Percentiles rank a stretch among this genome's conserved stretches.
Evolutionary conservation across 2,797 vertebrate species (phyloP).

Genomic region (Eulemur coronatus): DNA sequence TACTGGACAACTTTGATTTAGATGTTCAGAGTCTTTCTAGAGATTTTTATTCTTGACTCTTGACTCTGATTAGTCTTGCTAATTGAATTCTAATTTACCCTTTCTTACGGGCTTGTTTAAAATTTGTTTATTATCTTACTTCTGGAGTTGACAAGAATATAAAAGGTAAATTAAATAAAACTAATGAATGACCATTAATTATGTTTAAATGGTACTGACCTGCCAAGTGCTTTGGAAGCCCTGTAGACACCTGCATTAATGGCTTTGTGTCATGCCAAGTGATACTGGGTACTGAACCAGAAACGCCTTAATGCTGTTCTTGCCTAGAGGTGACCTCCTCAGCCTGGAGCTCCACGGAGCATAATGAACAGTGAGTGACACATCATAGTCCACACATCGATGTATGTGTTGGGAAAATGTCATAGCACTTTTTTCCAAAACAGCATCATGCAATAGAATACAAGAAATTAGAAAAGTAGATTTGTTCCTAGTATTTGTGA

Average conservation of each 20-base stretch:
- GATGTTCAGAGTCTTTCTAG: not conserved
- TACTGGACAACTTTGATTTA: not conserved
- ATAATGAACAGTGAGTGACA: not conserved
- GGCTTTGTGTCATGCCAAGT: not conserved
- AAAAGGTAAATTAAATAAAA: slow-evolving; percentile 34
- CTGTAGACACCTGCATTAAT: slow-evolving; percentile 22
- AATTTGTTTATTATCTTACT: not conserved
- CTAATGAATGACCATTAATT: slow-evolving; percentile 36
- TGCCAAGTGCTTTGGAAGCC: slow-evolving; percentile 8
- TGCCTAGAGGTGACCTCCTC: not conserved
- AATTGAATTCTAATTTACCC: slow-evolving; percentile 21
- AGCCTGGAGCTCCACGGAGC: not conserved
- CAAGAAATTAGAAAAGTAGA: slow-evolving; percentile 17
- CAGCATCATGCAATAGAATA: not conserved
- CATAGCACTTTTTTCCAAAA: not conserved
- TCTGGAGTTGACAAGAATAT: slow-evolving; percentile 27
- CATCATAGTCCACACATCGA: not conserved
- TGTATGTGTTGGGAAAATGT: not conserved
- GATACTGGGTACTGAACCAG: not conserved
- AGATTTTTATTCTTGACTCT: slow-evolving; percentile 41
- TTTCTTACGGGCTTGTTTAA: not conserved
- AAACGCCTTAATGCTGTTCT: not conserved
- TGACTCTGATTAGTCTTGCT: not conserved
- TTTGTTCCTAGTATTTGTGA: not conserved
- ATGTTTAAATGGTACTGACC: not conserved